Conservation (phyloP, 2,888 invertebrate genomes). For the Sisyra nigra region DNA sequence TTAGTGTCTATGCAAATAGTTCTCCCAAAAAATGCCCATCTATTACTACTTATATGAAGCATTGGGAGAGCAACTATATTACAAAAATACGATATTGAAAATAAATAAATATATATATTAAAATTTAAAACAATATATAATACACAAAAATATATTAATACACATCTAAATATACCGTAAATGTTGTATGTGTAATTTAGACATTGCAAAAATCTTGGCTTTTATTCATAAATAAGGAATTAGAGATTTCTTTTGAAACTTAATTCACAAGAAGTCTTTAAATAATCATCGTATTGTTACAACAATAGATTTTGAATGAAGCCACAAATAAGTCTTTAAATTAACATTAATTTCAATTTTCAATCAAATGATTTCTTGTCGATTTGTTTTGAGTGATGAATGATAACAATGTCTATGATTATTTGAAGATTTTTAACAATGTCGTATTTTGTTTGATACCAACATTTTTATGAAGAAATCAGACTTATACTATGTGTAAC, state of each 20-base stretch:
- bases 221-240: conserved; percentile 6
- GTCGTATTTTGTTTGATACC: not conserved
- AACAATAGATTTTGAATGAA: not conserved
- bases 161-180: conserved; percentile 1
- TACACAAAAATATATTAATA: not conserved
- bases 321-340: not conserved
- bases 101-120: not conserved
- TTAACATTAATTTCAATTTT: not conserved
- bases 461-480: not conserved
- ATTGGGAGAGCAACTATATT: not conserved
- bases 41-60: not conserved
- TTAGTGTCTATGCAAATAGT: not conserved
- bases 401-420: not conserved
- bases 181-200: conserved; percentile 6
- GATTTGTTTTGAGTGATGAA: not conserved
- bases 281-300: not conserved
- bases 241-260: not conserved
- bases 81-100: not conserved
- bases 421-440: not conserved
- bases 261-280: not conserved
- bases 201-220: conserved; percentile 7
- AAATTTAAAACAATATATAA: not conserved
- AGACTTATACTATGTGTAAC: not conserved
- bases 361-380: not conserved
- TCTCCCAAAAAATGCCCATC: not conserved